Evolutionary conservation across 2,888 invertebrate species (phyloP), one percentile per base, ranked within the genome.

Genomic region (Papilio elwesi): DNA sequence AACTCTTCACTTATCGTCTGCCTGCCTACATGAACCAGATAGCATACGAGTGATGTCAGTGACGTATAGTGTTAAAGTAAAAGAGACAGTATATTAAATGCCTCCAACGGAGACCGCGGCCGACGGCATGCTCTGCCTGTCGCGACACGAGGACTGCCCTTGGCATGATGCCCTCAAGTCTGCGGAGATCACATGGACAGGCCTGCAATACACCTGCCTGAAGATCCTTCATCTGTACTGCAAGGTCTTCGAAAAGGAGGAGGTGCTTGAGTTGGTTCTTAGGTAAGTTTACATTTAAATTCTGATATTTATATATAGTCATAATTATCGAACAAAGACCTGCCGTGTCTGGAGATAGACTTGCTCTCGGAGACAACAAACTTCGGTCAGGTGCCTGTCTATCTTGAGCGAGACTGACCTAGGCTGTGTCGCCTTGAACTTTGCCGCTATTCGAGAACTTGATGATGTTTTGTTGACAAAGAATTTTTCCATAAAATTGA

Each of bases 201-300:
- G 97, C 64, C 95, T 98, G 85, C 96, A 96, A 83, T 96, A 97
- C 90, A 96, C 97, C 78, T 98, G 97, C 88, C 95, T 97, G 78
- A 96, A 97, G 92, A 96, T 98, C 72, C 94, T 98, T 75, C 97
- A 97, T 84, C 94, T 97, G 71, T 98, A 98, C 92, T 97, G 97
- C 93, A 97, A 97, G 89, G 97, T 97, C 81, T 98, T 98, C 90
- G 97, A 97, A 85, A 96, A 96, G 85, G 96, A 96, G 88, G 97
- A 97, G 92, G 95, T 97, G 62, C 94, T 96, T 91, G 96, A 97
- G 88, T 95, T 97, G 90, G 95, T 97, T 82, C 96, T 97, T 91
- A 96, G 97, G 97, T 97, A 95, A 94, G 90, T 84, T 59, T 15
- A 16, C 15, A 51, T 16, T 48, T 55, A 7, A 8, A 38, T 59